Base-by-base conservation (phyloP, 2,797 vertebrate genomes). In the Acanthurus tractus region DNA sequence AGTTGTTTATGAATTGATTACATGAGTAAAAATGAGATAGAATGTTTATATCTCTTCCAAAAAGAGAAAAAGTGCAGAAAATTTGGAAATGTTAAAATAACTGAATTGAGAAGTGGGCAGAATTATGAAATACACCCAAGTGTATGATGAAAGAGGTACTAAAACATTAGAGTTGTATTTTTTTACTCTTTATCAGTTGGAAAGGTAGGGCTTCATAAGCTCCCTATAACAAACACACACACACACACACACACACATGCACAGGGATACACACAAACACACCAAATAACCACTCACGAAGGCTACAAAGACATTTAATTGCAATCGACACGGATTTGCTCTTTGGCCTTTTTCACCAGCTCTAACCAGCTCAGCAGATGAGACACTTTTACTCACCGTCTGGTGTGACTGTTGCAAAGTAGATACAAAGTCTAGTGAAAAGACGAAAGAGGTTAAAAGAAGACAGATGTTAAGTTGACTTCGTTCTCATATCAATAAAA, bases 1-100 rank as follows among this genome's bases (percentile, higher is more conserved):
- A 61, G 75, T 68, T 44, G 63, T 58, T 66, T 44, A 63, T 22
- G 40, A 63, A 78, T 46, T 46, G 62, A 52, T 2, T 13, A 64
- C 59, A 56, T 18, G 54, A 29, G n/a, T 64, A 64, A 66, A 17
- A 67, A 17, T 63, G 38, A 63, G 56, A 74, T 64, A 23, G 50
- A 49, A 54, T 44, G 55, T 65, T 18, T 2, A 66, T 53, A 66
- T 62, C 40, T 56, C 34, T 25, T 58, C 8, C 5, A 42, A 66
- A 20, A 59, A 53, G 8, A 49, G 38, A 62, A 15, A 4, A 54
- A 25, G 14, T 44, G 2, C 56, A 55, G 22, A 52, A 17, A 17
- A 68, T 53, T 20, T 6, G 15, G 11, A 72, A 23, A 18, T 8
- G 14, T 17, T 48, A 4, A 40, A n/a, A 38, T 8, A 15, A 50